Base-by-base conservation (phyloP, 2,888 invertebrate genomes). In the Aspidiotus destructor region DNA sequence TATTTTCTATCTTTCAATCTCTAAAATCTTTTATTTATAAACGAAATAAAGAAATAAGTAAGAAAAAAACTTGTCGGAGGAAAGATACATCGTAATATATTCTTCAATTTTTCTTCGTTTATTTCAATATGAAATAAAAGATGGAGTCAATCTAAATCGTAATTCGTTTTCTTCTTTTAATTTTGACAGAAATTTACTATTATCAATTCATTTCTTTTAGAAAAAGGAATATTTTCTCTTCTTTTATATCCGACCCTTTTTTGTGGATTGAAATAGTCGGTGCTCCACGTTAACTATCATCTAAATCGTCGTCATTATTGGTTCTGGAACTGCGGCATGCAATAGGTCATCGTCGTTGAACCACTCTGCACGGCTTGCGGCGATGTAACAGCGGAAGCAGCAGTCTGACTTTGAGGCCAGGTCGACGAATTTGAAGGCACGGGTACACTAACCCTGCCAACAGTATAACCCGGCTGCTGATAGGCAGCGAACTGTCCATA, bases 281-380 rank as follows among this genome's bases (percentile, higher is more conserved):
- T n/a, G 53, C 28, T 17, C 28, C 28, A 53, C 54, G 63, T 53
- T 15, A 40, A 52, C 41, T 41, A 63, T 52, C 63, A 63, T 53
- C 68, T 16, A 28, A 11, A 28, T 28, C 28, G 28, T 41, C 41
- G 17, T 67, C 15, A 58, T 86, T 89, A 90, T 87, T 91, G 90
- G 79, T 89, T 85, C 76, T 87, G 89, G 81, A 89, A 91, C 81
- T 90, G 87, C 77, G 87, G 87, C 82, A 89, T 86, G 78, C 86
- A 82, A 76, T 80, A 80, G 78, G 79, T 78, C 67, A 77, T 76
- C 78, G 78, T 77, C 81, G 77, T 72, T 77, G 78, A 76, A 62
- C 61, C 61, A 57, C 69, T 62, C 55, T 61, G 75, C 57, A 76
- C 77, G 72, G 77, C 79, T 78, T 78, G 83, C 73, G 82, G 82